These are phyloP conservation scores for Atrichornis clamosus DNA, from an alignment of 2,113 vertebrate genomes.

Conservation along the genomic window DNA sequence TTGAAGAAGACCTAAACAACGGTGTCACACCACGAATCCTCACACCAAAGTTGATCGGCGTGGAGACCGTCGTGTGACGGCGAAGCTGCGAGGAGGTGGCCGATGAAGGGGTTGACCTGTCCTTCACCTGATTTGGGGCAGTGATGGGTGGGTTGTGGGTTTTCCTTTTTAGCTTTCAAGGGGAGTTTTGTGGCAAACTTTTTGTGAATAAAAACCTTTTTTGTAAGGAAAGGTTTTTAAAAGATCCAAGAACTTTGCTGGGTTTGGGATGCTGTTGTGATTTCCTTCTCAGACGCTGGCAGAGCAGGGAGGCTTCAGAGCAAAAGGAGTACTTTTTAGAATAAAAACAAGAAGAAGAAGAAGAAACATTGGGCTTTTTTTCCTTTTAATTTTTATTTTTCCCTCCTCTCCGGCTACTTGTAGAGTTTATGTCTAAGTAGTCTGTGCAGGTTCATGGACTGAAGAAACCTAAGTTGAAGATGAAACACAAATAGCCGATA, in stretches of 20 bases:
- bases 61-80: constrained; percentile 89
- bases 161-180: constrained; percentile 32
- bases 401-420: constrained; percentile 56
- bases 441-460: constrained; percentile 87
- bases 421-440: constrained; percentile 72
- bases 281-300: not conserved
- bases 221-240: constrained; percentile 61
- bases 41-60: constrained; percentile 90
- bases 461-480: constrained; percentile 65
- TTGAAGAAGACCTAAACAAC: constrained; percentile 97
- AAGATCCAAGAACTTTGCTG: constrained; percentile 48
- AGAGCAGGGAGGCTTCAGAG: constrained; percentile 19
- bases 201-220: constrained; percentile 56
- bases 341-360: not conserved
- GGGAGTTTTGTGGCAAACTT: constrained; percentile 46
- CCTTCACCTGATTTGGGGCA: not conserved
- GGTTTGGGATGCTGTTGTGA: constrained; percentile 41
- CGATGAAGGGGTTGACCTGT: not conserved
- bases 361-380: not conserved
- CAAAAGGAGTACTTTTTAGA: constrained; percentile 35
- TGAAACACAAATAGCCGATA: constrained; percentile 55
- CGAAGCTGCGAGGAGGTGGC: not conserved
- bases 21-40: constrained; percentile 95
- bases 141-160: not conserved
- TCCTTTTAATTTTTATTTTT: not conserved